Base-by-base conservation (phyloP, 2,888 invertebrate species). In the Ormyrus thymus region DNA sequence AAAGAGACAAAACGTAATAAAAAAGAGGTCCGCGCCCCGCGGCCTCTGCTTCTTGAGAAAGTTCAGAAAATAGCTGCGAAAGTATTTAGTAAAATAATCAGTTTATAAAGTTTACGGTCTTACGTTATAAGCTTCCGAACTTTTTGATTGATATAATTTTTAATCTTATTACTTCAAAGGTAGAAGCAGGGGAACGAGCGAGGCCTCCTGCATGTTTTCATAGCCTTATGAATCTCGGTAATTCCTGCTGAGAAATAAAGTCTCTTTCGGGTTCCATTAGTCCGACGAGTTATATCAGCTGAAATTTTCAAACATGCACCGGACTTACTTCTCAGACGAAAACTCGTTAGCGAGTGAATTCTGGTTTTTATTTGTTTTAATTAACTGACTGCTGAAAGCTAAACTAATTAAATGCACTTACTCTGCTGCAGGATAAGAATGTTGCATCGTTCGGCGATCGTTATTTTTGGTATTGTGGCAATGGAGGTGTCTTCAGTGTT, bases 401-500 rank as follows among this genome's bases (percentile, higher is more conserved):
- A 50, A 15, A 59, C 29, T 15, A 61, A 10, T 15, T n/a, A 29
- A 48, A 59, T 48, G n/a, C 5, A 1, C n/a, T 59, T 43, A 55
- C 71, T 65, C 48, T 45, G 7, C 46, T 82, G 90, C 88, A 94
- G 94, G 85, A 91, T 94, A 83, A 92, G 92, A 79, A 90, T 94
- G 84, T 89, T 94, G 79, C 92, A 92, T 85, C 91, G 94, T 76
- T 92, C 93, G 11, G 93, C 93, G 64, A 90, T 92, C 71, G 90
- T 94, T 81, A 92, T 94, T 85, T 90, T 92, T 82, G 90, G 92
- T 78, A 92, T 94, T 84, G 89, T 93, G 56, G 89, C 91, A 71
- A 92, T 93, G 87, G 92, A 93, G 82, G 91, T 92, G 61, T 92
- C 93, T 82, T 94, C 94, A 84, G 92, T 94, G 78, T 90, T 93